Conservation (phyloP, 2,888 invertebrate genomes). For the Archaeoteleia sp. region DNA sequence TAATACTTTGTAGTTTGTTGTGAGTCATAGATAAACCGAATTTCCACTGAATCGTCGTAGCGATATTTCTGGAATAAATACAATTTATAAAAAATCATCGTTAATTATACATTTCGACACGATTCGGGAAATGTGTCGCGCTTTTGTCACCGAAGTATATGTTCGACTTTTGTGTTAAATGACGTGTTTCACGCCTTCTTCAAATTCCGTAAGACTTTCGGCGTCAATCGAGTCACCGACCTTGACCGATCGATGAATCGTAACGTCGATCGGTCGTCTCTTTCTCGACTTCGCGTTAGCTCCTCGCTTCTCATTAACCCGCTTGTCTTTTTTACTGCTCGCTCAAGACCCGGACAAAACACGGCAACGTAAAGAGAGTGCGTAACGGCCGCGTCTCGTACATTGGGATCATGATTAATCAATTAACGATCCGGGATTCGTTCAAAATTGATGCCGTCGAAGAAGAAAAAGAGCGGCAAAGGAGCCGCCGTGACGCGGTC, state of each 20-base stretch:
- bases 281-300: constrained; percentile 7
- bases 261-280: constrained; percentile 23
- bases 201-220: constrained; percentile 9
- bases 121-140: no score
- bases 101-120: no score
- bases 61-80: no score
- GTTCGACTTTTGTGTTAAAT: neutral
- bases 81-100: no score
- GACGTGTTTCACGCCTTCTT: constrained; percentile 1
- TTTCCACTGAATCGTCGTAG: no score
- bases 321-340: constrained; percentile 30
- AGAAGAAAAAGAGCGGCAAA: constrained; percentile 62
- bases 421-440: constrained; percentile 70
- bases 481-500: constrained; percentile 69
- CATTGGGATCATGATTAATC: constrained; percentile 71
- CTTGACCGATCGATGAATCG: constrained; percentile 49
- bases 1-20: no score
- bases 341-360: constrained; percentile 32
- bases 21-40: no score
- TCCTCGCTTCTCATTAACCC: constrained; percentile 37
- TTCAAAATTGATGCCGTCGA: constrained; percentile 63
- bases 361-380: constrained; percentile 43
- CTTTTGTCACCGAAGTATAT: no score
- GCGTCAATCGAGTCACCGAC: constrained; percentile 23
- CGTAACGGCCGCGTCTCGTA: constrained; percentile 43